Evolutionary conservation across 2,888 invertebrate genomes (phyloP).

Genomic region (Eristalis arbustorum): DNA sequence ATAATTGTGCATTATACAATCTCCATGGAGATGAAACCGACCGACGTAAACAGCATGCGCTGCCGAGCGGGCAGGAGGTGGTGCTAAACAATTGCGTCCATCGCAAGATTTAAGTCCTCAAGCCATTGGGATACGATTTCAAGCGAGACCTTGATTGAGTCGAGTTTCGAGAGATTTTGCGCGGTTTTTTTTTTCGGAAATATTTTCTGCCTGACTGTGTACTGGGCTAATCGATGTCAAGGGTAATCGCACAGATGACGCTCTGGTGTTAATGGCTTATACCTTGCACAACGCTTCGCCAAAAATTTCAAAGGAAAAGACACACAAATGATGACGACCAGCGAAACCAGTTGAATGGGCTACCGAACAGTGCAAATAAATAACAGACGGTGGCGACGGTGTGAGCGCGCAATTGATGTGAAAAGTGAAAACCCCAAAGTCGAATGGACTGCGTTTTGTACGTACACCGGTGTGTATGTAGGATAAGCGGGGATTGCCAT

Average conservation of each 20-base stretch:
- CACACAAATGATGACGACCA: constrained; percentile 30
- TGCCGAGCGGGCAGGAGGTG: not conserved
- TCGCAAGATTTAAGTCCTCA: constrained; percentile 11
- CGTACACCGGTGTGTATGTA: not conserved
- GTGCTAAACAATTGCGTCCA: not conserved
- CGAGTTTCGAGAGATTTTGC: constrained; percentile 38
- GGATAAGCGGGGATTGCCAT: constrained; percentile 33
- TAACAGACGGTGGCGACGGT: not conserved
- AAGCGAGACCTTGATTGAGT: constrained; percentile 46
- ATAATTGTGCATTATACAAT: constrained; percentile 37
- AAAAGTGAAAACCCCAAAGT: constrained; percentile 63
- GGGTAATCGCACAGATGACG: constrained; percentile 51
- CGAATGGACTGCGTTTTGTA: not conserved
- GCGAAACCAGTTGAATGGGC: constrained; percentile 1
- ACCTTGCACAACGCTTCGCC: constrained; percentile 51
- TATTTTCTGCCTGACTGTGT: constrained; percentile 2
- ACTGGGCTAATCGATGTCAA: constrained; percentile 56
- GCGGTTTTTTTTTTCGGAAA: constrained; percentile 26
- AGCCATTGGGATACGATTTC: constrained; percentile 10
- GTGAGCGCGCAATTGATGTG: constrained; percentile 31
- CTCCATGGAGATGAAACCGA: not conserved
- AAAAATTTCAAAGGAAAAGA: constrained; percentile 33
- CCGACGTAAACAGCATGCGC: not conserved
- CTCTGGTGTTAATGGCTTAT: constrained; percentile 35
- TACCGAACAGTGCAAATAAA: not conserved